Evolutionary conservation across 2,888 invertebrate genomes (phyloP).

Genomic region (Spilosoma lubricipeda): DNA sequence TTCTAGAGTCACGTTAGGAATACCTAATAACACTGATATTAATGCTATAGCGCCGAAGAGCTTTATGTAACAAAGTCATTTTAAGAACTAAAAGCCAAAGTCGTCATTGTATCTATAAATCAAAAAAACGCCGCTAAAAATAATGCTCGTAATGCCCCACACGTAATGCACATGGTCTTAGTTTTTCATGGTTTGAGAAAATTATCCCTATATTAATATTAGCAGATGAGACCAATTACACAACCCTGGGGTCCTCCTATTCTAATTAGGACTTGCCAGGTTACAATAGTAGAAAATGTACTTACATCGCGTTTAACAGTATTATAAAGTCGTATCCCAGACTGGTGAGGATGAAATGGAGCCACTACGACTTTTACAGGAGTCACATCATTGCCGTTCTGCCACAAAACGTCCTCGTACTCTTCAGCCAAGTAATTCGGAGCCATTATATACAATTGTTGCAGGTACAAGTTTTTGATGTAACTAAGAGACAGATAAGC

Average conservation of each 20-base stretch:
- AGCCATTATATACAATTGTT: conserved; percentile 92
- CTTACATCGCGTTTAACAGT: conserved; percentile 88
- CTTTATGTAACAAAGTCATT: neutral
- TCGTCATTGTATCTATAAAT: neutral
- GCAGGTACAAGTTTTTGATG: conserved; percentile 93
- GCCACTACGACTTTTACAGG: conserved; percentile 87
- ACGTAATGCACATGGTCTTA: too few species aligned
- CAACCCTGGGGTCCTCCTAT: neutral
- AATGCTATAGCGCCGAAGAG: neutral
- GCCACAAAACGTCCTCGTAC: conserved; percentile 88
- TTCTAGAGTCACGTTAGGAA: too few species aligned
- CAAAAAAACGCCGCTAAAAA: too few species aligned
- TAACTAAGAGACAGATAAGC: conserved; percentile 74
- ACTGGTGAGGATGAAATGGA: conserved; percentile 88
- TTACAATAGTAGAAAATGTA: conserved; percentile 4
- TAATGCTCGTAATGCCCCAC: too few species aligned
- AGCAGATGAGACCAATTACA: too few species aligned
- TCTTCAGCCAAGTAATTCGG: conserved; percentile 93
- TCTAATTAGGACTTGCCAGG: neutral
- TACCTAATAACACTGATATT: neutral
- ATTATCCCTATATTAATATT: neutral
- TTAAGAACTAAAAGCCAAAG: neutral
- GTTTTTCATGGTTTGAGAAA: neutral
- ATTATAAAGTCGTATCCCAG: conserved; percentile 89
- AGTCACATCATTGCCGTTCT: conserved; percentile 90